phyloP scores from a whole-genome alignment of 2,888 invertebrate genomes.

The Scrobipalpa costella region DNA sequence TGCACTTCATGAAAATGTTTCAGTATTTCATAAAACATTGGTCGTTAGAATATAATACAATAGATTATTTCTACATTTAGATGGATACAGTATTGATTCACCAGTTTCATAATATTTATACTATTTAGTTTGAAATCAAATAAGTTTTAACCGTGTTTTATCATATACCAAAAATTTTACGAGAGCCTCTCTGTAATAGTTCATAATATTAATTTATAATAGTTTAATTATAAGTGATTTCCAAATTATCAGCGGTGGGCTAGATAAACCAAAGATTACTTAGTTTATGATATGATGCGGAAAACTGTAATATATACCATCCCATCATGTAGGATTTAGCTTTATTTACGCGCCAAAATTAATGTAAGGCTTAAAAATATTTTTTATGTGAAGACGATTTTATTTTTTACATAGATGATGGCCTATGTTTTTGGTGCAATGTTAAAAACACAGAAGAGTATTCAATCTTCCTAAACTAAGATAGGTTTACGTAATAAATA shows the following conservation, averaged over 20 bases:
- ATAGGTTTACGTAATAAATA: conserved; percentile 43
- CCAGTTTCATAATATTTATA: neutral
- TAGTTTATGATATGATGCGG: conserved; percentile 60
- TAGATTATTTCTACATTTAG: too few species aligned
- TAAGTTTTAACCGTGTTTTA: neutral
- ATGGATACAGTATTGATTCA: conserved; percentile 4
- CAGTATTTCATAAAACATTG: neutral
- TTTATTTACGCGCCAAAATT: conserved; percentile 70
- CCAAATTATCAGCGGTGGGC: conserved; percentile 70
- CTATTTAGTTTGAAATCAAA: neutral
- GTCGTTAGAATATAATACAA: too few species aligned
- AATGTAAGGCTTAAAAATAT: conserved; percentile 60
- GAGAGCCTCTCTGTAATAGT: neutral
- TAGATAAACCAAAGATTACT: conserved; percentile 79
- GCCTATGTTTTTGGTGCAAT: conserved; percentile 71
- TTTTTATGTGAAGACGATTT: conserved; percentile 46
- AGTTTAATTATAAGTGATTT: conserved; percentile 55
- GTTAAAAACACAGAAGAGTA: conserved; percentile 61
- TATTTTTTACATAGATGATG: conserved; percentile 62
- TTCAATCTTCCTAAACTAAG: conserved; percentile 51
- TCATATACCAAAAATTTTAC: neutral
- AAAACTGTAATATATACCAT: conserved; percentile 69
- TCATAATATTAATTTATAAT: conserved; percentile 44
- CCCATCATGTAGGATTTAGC: conserved; percentile 54
- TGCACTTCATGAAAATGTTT: neutral